Percentiles rank a stretch among this genome's conserved stretches.
Evolutionary conservation across 2,797 vertebrate species (phyloP).

Genomic region (Potorous gilbertii): DNA sequence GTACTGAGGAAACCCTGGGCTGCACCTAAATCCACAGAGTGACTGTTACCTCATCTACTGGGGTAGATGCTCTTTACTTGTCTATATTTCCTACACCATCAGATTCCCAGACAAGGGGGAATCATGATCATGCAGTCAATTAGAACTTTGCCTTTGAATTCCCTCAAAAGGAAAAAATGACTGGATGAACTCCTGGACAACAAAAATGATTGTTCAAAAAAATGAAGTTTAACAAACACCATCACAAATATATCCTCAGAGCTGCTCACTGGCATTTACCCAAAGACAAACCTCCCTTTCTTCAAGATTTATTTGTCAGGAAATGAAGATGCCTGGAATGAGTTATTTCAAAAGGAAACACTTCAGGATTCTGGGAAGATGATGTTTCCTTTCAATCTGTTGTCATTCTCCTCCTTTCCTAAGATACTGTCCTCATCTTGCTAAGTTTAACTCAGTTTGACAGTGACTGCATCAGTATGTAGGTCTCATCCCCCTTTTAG

Average conservation of each 20-base stretch:
- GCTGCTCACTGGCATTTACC: conserved; percentile 45
- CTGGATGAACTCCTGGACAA: conserved; percentile 11
- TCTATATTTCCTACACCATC: neutral
- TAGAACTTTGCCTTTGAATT: conserved; percentile 54
- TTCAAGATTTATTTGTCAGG: conserved; percentile 76
- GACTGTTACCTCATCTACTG: neutral
- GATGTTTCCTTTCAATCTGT: conserved; percentile 66
- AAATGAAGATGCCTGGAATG: conserved; percentile 77
- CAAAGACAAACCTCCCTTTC: conserved; percentile 56
- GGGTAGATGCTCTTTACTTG: neutral
- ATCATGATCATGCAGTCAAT: neutral
- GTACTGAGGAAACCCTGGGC: neutral
- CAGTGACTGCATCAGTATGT: conserved; percentile 64
- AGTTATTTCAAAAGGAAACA: conserved; percentile 73
- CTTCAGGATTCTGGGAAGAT: conserved; percentile 70
- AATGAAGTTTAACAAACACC: conserved; percentile 52
- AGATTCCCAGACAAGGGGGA: neutral
- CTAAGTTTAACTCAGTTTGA: conserved; percentile 75
- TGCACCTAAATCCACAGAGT: neutral
- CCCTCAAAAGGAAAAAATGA: conserved; percentile 5
- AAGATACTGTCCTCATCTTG: conserved; percentile 59
- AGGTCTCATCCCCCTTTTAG: conserved; percentile 70
- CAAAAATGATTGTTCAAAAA: conserved; percentile 27
- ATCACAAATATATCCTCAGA: conserved; percentile 56
- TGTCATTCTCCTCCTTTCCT: conserved; percentile 63